These are phyloP conservation scores for Nasonia oneida DNA, from an alignment of 2,888 invertebrate species.

Conservation along the genomic window DNA sequence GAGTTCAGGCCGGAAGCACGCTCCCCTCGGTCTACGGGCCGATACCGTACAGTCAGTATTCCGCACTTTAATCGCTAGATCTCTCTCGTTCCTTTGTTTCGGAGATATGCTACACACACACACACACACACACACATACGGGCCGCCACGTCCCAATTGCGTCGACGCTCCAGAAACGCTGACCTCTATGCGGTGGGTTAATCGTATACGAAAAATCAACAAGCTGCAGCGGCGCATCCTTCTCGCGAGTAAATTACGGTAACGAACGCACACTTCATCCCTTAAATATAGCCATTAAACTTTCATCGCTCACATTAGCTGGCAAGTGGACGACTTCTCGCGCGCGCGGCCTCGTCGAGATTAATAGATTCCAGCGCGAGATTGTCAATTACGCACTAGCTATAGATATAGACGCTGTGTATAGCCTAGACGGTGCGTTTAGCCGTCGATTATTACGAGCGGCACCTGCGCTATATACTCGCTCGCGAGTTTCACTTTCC, in stretches of 20 bases:
- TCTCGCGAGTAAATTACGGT: not conserved
- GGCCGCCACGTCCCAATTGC: conserved; percentile 47
- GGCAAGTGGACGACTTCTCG: not conserved
- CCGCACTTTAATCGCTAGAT: conserved; percentile 7
- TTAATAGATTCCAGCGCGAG: conserved; percentile 50
- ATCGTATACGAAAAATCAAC: not conserved
- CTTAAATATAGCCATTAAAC: conserved; percentile 28
- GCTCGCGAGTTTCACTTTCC: not conserved
- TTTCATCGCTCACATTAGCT: conserved; percentile 35
- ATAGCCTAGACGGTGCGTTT: not conserved
- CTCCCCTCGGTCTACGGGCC: conserved; percentile 89
- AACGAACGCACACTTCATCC: not conserved
- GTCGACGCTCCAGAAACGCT: too few species aligned
- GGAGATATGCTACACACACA: not conserved
- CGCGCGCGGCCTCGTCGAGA: conserved; percentile 32
- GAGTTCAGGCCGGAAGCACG: conserved; percentile 83
- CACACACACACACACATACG: not conserved
- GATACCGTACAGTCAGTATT: conserved; percentile 88
- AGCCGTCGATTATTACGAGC: conserved; percentile 12
- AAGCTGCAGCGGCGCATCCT: not conserved
- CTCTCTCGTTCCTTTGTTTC: conserved; percentile 39
- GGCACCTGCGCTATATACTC: not conserved
- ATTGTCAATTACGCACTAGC: conserved; percentile 50
- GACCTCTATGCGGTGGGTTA: too few species aligned
- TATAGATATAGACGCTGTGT: not conserved